A percentile compares a stretch with the other conserved stretches of the same genome.
phyloP scores from a whole-genome alignment of 2,797 vertebrate species.

The Craterocephalus amniculus region DNA sequence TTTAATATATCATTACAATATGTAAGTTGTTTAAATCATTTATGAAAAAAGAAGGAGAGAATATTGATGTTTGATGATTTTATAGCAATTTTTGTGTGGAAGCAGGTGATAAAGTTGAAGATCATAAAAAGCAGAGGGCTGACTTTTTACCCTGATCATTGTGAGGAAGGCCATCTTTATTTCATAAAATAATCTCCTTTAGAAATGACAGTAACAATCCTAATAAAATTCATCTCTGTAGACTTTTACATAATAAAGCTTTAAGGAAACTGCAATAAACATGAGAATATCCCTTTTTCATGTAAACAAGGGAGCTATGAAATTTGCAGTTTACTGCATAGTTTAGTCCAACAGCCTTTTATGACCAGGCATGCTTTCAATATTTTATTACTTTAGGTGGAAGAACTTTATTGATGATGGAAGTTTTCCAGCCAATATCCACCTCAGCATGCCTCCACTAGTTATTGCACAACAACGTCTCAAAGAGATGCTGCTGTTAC shows the following conservation, averaged over 20 bases:
- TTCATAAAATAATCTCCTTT: slow-evolving; percentile 64
- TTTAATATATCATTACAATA: no score
- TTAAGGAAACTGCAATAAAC: slow-evolving; percentile 37
- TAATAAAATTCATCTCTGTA: slow-evolving; percentile 62
- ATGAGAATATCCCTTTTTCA: slow-evolving; percentile 29
- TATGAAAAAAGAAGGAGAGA: no score
- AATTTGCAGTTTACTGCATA: slow-evolving; percentile 45
- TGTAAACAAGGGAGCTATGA: slow-evolving; percentile 35
- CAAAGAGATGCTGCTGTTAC: no score
- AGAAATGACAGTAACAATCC: slow-evolving; percentile 60
- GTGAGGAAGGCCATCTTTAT: slow-evolving; percentile 8
- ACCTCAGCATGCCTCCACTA: not conserved
- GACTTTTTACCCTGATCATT: no score
- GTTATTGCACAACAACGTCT: no score
- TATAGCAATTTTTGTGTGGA: no score
- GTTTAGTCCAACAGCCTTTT: slow-evolving; percentile 33
- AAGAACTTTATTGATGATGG: slow-evolving; percentile 9
- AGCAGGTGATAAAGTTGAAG: no score
- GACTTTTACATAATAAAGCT: slow-evolving; percentile 29
- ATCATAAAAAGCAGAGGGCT: no score
- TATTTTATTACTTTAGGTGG: slow-evolving; percentile 32
- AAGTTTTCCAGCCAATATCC: not conserved
- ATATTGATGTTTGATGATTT: no score
- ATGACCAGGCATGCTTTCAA: slow-evolving; percentile 34
- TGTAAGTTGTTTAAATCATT: no score